Evolutionary conservation across 2,888 invertebrate genomes (phyloP).

Genomic region (Calliopum simillimum): DNA sequence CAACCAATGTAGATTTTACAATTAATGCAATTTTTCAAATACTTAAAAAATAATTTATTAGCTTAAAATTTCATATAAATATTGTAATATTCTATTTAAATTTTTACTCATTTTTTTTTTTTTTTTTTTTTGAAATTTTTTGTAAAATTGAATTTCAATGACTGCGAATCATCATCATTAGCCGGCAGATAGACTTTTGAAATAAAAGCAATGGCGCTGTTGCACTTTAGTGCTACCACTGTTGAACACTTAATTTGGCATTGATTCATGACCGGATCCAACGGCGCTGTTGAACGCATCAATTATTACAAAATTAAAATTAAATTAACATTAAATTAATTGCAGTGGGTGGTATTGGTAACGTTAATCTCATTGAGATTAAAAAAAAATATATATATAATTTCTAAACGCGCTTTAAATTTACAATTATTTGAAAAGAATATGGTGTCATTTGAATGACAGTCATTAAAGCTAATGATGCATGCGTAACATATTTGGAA

Average conservation of each 20-base stretch:
- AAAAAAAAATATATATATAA: no score
- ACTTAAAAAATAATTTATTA: constrained; percentile 20
- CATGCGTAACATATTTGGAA: no score
- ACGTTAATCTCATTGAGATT: no score
- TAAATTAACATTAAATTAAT: constrained; percentile 15
- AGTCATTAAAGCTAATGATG: no score
- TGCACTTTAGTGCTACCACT: neutral
- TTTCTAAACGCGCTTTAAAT: no score
- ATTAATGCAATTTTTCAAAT: neutral
- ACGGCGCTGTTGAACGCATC: constrained; percentile 17
- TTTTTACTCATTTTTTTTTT: neutral
- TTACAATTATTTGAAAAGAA: no score
- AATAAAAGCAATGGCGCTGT: neutral
- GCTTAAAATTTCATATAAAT: neutral
- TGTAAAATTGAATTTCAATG: no score
- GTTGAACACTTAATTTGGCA: constrained; percentile 28
- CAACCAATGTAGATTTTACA: neutral
- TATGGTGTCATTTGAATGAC: no score
- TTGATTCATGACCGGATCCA: constrained; percentile 25
- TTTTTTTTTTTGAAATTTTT: neutral
- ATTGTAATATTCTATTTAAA: neutral
- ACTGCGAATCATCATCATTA: neutral
- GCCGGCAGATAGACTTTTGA: no score
- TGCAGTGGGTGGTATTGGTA: neutral
- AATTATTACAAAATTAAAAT: constrained; percentile 27